These are phyloP conservation scores for Bos indicus DNA, from an alignment of 2,113 vertebrate genomes.

Conservation along the genomic window DNA sequence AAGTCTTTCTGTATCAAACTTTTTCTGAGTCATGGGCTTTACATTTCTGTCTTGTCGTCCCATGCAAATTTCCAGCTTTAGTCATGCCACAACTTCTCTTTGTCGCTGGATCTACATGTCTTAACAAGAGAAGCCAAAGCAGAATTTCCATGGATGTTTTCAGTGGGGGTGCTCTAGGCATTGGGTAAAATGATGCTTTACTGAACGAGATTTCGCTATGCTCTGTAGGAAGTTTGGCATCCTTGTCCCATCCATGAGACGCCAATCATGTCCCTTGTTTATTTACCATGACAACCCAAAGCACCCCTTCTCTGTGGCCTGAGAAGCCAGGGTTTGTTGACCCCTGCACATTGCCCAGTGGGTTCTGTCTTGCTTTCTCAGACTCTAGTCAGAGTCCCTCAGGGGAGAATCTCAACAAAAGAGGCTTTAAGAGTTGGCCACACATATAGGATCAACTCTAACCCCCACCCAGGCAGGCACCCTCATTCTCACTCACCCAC, in stretches of 20 bases:
- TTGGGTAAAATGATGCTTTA: background rate
- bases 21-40: background rate
- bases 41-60: background rate
- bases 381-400: background rate
- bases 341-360: too few relatives aligned
- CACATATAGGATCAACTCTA: background rate
- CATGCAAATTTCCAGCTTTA: background rate
- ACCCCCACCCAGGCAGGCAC: rapidly evolving
- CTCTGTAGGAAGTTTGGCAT: background rate
- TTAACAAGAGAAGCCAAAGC: background rate
- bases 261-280: background rate
- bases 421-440: background rate
- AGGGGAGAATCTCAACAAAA: background rate
- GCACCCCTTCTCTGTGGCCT: background rate
- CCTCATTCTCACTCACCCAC: background rate
- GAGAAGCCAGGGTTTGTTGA: background rate
- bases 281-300: background rate
- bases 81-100: background rate
- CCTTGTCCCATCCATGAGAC: background rate
- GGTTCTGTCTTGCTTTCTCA: background rate
- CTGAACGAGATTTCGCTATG: background rate
- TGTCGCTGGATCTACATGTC: background rate
- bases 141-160: background rate
- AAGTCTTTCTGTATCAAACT: rapidly evolving
- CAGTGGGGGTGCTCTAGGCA: rapidly evolving